phyloP scores from a whole-genome alignment of 1,140 invertebrate genomes.

The Leptestheria dahalacensis region DNA sequence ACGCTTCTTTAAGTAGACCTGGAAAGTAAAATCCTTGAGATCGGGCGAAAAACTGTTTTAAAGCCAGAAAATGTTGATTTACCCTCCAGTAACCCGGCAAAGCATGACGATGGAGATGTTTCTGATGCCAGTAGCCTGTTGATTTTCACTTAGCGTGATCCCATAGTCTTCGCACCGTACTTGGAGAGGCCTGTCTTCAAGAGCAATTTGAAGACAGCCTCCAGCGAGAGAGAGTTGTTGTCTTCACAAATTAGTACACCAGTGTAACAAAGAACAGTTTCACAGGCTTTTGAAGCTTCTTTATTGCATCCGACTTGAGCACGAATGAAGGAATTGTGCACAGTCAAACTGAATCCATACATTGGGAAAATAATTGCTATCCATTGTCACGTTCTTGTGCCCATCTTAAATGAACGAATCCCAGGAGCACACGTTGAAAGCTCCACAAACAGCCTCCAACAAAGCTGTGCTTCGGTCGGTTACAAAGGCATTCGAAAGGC shows the following conservation, averaged over 20 bases:
- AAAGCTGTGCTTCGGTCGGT: not conserved
- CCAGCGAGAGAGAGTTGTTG: not conserved
- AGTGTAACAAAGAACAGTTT: not conserved
- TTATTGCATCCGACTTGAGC: not conserved
- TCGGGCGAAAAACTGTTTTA: too few relatives aligned
- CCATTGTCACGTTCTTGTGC: not conserved
- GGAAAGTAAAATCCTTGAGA: too few relatives aligned
- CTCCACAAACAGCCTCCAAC: not conserved
- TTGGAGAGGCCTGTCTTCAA: not conserved
- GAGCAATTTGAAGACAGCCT: not conserved
- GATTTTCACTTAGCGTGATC: not conserved
- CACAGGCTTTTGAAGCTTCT: not conserved
- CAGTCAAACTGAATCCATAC: not conserved
- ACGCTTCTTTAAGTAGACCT: too few relatives aligned
- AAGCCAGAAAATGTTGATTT: not conserved
- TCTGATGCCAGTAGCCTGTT: not conserved
- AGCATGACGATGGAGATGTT: too few relatives aligned
- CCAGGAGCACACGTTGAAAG: not conserved
- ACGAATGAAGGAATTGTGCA: not conserved
- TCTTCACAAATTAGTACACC: not conserved
- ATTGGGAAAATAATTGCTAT: not conserved
- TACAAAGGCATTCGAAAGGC: not conserved
- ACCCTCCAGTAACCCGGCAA: too few relatives aligned
- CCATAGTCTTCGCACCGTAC: not conserved
- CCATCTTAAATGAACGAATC: not conserved